Conservation (phyloP, 2,797 vertebrate genomes). For the Ceryle rudis region DNA sequence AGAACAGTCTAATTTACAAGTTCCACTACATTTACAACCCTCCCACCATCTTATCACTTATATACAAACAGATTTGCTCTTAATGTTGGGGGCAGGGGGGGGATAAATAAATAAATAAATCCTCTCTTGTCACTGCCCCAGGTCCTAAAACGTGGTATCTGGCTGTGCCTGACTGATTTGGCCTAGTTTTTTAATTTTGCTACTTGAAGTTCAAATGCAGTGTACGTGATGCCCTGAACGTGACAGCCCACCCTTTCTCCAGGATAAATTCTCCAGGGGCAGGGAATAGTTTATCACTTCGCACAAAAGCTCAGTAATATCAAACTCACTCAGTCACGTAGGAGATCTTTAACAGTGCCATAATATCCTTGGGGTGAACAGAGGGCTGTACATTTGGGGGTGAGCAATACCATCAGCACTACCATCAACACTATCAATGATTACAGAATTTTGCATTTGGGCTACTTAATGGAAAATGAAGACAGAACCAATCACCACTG, state of each 20-base stretch:
- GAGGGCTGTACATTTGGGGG: neutral
- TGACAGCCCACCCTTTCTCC: neutral
- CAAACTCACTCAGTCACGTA: neutral
- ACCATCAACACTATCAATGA: neutral
- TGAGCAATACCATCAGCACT: neutral
- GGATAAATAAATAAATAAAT: accelerated
- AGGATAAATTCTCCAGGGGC: neutral
- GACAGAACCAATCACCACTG: neutral
- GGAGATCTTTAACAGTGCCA: neutral
- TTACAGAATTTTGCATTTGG: neutral
- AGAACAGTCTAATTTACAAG: neutral
- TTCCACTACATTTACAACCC: neutral
- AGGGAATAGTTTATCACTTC: neutral
- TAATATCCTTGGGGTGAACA: neutral
- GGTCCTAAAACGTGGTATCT: neutral
- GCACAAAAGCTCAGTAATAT: neutral
- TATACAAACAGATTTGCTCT: neutral
- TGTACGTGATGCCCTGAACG: neutral
- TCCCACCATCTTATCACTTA: neutral
- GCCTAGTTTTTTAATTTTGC: conserved; percentile 16
- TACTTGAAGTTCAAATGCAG: neutral
- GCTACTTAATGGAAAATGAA: neutral
- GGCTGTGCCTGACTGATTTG: neutral
- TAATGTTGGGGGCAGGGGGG: neutral
- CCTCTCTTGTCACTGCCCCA: neutral